Evolutionary conservation across 2,888 invertebrate genomes (phyloP).

Genomic region (Toxonevra muliebris): DNA sequence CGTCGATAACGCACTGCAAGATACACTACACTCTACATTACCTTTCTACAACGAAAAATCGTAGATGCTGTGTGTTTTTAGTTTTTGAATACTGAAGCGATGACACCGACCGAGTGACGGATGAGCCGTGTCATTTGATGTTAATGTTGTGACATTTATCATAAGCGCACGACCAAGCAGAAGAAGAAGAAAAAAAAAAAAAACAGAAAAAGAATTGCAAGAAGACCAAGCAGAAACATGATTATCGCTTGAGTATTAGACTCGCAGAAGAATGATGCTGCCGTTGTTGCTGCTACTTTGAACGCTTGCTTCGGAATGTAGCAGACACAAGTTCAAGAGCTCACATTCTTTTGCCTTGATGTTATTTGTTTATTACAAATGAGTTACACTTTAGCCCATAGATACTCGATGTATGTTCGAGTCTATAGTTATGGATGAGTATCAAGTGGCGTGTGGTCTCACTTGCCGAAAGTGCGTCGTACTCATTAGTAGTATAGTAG

Average conservation of each 20-base stretch:
- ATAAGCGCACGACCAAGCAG: slow-evolving; percentile 53
- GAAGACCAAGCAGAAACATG: slow-evolving; percentile 15
- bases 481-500: neutral
- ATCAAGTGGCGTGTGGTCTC: slow-evolving; percentile 11
- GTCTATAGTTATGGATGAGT: neutral
- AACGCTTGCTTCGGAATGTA: slow-evolving; percentile 6
- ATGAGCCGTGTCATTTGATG: slow-evolving; percentile 64
- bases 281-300: slow-evolving; percentile 15
- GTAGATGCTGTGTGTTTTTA: neutral
- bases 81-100: slow-evolving; percentile 23
- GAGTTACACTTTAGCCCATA: slow-evolving; percentile 10
- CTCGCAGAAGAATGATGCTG: slow-evolving; percentile 7
- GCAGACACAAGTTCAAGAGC: slow-evolving; percentile 25
- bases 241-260: slow-evolving; percentile 14
- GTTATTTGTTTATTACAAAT: slow-evolving; percentile 24
- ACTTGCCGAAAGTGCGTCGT: slow-evolving; percentile 11
- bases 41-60: neutral
- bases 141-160: slow-evolving; percentile 65
- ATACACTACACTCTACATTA: neutral
- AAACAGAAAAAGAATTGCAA: too few species aligned
- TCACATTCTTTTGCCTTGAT: slow-evolving; percentile 12
- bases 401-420: neutral
- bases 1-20: neutral
- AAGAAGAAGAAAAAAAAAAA: slow-evolving; percentile 3
- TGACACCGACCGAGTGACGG: slow-evolving; percentile 62